Evolutionary conservation across 2,888 invertebrate species (phyloP).

Genomic region (Caenorhabditis auriculariae): DNA sequence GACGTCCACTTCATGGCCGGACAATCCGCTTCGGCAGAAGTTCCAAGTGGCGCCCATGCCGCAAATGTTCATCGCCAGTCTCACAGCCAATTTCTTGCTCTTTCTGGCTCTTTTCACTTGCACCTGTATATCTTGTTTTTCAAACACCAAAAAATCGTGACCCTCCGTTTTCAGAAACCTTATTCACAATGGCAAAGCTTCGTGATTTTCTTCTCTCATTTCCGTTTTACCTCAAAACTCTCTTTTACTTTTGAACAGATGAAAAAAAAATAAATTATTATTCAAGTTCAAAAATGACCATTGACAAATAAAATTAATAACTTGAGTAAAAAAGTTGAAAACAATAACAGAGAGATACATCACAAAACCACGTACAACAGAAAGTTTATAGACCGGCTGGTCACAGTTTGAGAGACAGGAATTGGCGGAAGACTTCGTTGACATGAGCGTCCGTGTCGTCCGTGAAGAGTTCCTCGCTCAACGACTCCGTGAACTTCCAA

Average conservation of each 20-base stretch:
- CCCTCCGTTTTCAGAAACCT: no score
- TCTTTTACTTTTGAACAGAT: no score
- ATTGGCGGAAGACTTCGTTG: slow-evolving; percentile 93
- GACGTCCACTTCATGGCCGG: no score
- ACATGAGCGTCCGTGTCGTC: slow-evolving; percentile 92
- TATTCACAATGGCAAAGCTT: no score
- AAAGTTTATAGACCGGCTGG: slow-evolving; percentile 5
- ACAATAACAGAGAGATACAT: no score
- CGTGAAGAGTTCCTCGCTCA: slow-evolving; percentile 93
- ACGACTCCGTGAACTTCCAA: slow-evolving; percentile 89
- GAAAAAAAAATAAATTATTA: slow-evolving; percentile 6
- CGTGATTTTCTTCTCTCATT: no score
- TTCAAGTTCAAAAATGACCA: slow-evolving; percentile 1
- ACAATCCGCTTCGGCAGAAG: no score
- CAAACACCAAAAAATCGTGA: no score
- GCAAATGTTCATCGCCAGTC: slow-evolving; percentile 4
- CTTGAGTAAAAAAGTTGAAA: neutral
- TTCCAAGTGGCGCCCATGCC: no score
- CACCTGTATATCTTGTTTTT: slow-evolving; percentile 19
- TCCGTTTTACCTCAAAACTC: no score
- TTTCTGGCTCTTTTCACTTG: slow-evolving; percentile 17
- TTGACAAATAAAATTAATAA: slow-evolving; percentile 1
- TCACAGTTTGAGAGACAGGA: slow-evolving; percentile 75
- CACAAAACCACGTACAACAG: neutral
- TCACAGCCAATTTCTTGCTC: slow-evolving; percentile 20